Percentiles rank a stretch among this genome's conserved stretches.
Conservation (phyloP, 2,888 invertebrate genomes). For the Labia minor region DNA sequence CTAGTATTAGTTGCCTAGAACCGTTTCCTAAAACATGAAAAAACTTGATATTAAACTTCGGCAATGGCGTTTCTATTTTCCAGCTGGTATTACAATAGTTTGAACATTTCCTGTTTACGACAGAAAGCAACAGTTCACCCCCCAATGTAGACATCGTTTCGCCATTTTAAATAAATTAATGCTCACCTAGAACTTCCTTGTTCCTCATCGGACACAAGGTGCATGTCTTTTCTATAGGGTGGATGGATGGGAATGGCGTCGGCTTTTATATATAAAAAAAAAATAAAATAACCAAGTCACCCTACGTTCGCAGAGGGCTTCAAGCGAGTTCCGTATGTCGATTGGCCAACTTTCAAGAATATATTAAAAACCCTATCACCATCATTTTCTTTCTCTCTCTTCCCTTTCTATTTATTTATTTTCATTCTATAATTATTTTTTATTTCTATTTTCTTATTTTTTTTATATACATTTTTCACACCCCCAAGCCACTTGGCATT, state of each 20-base stretch:
- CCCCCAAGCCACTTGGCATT: background rate
- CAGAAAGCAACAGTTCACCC: too few relatives aligned
- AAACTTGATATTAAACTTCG: too few relatives aligned
- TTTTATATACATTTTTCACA: too few relatives aligned
- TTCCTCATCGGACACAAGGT: constrained; percentile 1
- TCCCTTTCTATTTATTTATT: too few relatives aligned
- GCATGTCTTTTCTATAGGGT: background rate
- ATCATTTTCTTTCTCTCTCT: too few relatives aligned
- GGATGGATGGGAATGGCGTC: background rate
- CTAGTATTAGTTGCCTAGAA: too few relatives aligned
- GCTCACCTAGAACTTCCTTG: background rate
- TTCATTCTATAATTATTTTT: background rate
- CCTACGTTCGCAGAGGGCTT: background rate
- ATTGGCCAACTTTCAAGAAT: constrained; percentile 2
- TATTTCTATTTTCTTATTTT: background rate
- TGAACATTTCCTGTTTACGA: too few relatives aligned
- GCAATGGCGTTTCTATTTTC: too few relatives aligned
- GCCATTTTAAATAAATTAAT: too few relatives aligned
- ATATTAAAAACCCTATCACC: background rate
- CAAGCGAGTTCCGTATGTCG: background rate
- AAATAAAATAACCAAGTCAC: background rate
- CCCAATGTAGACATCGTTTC: too few relatives aligned
- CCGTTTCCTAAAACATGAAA: too few relatives aligned
- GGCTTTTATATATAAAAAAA: background rate
- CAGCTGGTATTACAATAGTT: too few relatives aligned